A percentile compares a stretch with the other conserved stretches of the same genome.
Conservation (phyloP, 2,797 vertebrate species). For the Liparis tanakae region DNA sequence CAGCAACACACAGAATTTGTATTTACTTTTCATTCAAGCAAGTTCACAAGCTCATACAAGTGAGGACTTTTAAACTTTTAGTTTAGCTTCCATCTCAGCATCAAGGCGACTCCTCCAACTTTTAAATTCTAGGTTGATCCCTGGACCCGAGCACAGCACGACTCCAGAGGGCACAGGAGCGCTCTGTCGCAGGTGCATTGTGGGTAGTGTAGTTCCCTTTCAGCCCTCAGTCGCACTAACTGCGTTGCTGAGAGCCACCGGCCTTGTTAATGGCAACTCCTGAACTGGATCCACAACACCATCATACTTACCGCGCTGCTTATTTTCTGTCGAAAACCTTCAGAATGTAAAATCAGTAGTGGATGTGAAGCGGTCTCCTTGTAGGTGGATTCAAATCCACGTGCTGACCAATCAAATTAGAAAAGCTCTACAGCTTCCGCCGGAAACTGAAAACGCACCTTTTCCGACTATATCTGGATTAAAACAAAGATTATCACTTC, state of each 20-base stretch:
- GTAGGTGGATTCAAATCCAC: neutral
- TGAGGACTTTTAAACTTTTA: slow-evolving; percentile 16
- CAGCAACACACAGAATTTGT: slow-evolving; percentile 33
- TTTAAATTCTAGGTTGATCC: neutral
- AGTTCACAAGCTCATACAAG: slow-evolving; percentile 26
- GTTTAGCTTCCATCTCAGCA: slow-evolving; percentile 12
- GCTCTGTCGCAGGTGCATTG: neutral
- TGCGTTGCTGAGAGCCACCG: neutral
- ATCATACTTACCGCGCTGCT: neutral
- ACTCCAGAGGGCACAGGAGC: neutral
- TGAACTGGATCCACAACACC: slow-evolving; percentile 15
- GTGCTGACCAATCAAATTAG: slow-evolving; percentile 2
- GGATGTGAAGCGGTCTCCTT: neutral
- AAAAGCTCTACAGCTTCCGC: too few relatives aligned
- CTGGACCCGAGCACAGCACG: neutral
- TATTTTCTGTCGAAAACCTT: slow-evolving; percentile 23
- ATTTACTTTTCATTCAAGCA: slow-evolving; percentile 59
- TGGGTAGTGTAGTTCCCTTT: neutral
- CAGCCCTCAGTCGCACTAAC: neutral
- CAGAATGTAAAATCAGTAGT: slow-evolving; percentile 14
- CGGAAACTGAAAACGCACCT: too few relatives aligned
- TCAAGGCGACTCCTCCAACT: neutral
- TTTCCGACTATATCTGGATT: too few relatives aligned
- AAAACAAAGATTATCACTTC: too few relatives aligned
- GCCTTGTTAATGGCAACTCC: neutral